A percentile compares a stretch with the other conserved stretches of the same genome.
phyloP scores from a whole-genome alignment of 2,797 vertebrate genomes.

The Eulemur coronatus region DNA sequence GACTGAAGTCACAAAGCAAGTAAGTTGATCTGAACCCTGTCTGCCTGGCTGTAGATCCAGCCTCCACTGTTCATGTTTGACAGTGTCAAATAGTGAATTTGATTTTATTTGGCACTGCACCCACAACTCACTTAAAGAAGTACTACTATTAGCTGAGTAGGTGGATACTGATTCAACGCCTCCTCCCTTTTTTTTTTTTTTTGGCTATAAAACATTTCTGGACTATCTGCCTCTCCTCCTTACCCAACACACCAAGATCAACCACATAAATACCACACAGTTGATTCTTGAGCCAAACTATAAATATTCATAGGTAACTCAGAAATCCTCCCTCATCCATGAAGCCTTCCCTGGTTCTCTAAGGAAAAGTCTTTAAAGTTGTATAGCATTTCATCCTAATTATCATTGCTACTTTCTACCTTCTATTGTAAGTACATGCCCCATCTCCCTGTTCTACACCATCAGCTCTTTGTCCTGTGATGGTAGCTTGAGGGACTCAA shows the following conservation, averaged over 20 bases:
- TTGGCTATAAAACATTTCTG: neutral
- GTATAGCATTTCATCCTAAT: neutral
- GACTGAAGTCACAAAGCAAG: neutral
- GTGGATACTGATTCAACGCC: fast-evolving
- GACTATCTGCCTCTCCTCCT: neutral
- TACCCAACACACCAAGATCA: neutral
- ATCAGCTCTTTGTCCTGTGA: neutral
- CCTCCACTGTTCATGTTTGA: neutral
- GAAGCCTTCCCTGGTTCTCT: neutral
- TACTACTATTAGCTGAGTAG: fast-evolving
- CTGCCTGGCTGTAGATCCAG: neutral
- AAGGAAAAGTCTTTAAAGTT: neutral
- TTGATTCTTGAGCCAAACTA: too few relatives aligned
- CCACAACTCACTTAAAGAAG: neutral
- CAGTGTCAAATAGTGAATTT: neutral
- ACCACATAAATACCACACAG: neutral
- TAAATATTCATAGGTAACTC: too few relatives aligned
- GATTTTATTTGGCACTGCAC: neutral
- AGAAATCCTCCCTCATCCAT: neutral
- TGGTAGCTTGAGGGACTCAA: fast-evolving
- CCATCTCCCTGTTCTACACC: fast-evolving
- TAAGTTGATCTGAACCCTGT: neutral
- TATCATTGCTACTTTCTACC: neutral
- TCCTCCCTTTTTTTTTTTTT: neutral
- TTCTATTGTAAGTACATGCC: neutral